Conservation (phyloP, 2,797 vertebrate genomes). For the Falco rusticolus region DNA sequence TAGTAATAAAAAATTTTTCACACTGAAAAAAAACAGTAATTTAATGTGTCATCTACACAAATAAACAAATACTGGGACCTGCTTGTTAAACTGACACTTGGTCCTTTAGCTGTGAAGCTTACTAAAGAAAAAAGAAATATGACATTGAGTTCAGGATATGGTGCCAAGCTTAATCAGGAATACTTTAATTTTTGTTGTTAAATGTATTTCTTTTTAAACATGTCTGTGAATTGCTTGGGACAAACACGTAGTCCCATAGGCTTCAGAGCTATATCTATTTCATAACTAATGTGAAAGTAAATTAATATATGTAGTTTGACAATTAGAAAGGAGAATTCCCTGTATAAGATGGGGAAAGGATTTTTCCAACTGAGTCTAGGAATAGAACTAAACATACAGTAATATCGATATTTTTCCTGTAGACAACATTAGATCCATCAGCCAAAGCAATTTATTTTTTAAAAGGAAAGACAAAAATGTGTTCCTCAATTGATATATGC, state of each 20-base stretch:
- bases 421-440: background rate
- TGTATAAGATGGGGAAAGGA: background rate
- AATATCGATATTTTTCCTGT: background rate
- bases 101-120: slow-evolving; percentile 22
- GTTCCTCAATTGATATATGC: background rate
- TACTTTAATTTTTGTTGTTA: background rate
- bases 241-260: background rate
- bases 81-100: slow-evolving; percentile 1
- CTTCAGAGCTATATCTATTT: background rate
- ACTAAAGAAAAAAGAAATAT: slow-evolving; percentile 10
- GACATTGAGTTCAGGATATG: background rate
- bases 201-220: background rate
- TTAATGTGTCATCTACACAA: background rate
- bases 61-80: background rate
- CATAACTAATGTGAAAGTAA: background rate
- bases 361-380: background rate
- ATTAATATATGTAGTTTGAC: background rate
- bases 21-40: slow-evolving; percentile 30
- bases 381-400: background rate
- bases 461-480: background rate
- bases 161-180: background rate
- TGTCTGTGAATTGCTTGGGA: background rate
- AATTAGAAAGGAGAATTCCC: background rate
- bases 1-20: slow-evolving; percentile 60
- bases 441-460: background rate